Conservation (phyloP, 2,797 vertebrate species). For the Microctenopoma stevenorrisi region DNA sequence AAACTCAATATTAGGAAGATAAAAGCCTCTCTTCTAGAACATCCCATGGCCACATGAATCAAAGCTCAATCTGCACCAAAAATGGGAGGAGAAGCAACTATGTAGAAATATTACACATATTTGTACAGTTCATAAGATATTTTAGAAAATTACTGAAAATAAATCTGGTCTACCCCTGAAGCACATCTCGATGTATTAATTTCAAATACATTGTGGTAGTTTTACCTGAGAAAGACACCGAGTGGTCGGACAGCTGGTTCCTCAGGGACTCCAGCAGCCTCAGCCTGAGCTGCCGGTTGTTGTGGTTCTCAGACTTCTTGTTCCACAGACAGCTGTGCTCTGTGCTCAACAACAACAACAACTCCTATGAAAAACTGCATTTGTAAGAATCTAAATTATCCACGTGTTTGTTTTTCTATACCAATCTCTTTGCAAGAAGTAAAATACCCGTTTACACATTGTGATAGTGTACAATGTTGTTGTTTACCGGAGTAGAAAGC, state of each 20-base stretch:
- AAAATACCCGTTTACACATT: not conserved
- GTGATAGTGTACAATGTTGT: not conserved
- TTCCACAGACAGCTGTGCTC: constrained; percentile 72
- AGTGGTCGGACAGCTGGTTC: constrained; percentile 52
- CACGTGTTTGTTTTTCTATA: not conserved
- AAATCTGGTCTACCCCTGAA: no score
- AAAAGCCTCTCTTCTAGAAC: no score
- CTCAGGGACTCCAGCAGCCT: constrained; percentile 64
- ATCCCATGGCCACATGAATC: no score
- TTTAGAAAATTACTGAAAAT: no score
- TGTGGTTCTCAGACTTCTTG: constrained; percentile 71
- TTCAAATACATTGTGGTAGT: no score
- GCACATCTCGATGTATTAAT: no score
- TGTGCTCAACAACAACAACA: constrained; percentile 30
- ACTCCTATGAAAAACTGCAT: not conserved
- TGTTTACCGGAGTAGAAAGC: constrained; percentile 64
- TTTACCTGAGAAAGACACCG: constrained; percentile 56
- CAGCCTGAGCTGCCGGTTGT: constrained; percentile 66
- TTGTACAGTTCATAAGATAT: no score
- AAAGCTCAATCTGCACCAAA: no score
- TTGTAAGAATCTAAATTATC: not conserved
- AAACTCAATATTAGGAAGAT: no score
- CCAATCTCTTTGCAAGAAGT: not conserved
- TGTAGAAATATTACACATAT: no score
- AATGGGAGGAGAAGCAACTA: no score